Evolutionary conservation across 2,113 vertebrate species (phyloP).

Genomic region (Oostethus manadensis): DNA sequence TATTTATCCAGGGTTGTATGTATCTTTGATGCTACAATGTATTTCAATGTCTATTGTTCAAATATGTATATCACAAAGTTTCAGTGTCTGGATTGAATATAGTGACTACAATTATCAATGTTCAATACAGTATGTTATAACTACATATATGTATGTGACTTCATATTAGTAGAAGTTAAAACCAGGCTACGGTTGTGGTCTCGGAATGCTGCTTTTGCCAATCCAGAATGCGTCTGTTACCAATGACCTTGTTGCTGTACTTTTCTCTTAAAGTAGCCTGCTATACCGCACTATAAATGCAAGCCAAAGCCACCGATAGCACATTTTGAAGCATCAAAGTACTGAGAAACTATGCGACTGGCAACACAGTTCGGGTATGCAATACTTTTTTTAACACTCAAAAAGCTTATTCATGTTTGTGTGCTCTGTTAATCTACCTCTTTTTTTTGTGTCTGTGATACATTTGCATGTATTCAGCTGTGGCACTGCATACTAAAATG

Average conservation of each 20-base stretch:
- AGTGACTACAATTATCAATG: neutral
- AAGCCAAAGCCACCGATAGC: slow-evolving; percentile 63
- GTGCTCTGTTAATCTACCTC: slow-evolving; percentile 64
- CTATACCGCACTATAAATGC: slow-evolving; percentile 34
- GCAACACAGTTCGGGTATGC: slow-evolving; percentile 54
- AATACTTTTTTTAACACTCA: slow-evolving; percentile 38
- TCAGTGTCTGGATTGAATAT: slow-evolving; percentile 22
- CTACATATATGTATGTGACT: slow-evolving; percentile 7
- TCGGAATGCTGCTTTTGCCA: slow-evolving; percentile 42
- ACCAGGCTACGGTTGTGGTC: slow-evolving; percentile 17
- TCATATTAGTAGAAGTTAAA: slow-evolving; percentile 35
- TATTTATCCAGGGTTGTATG: slow-evolving; percentile 64
- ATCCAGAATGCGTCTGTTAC: slow-evolving; percentile 21
- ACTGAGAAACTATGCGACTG: slow-evolving; percentile 46
- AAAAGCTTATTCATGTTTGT: slow-evolving; percentile 30
- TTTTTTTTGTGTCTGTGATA: slow-evolving; percentile 28
- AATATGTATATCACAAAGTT: slow-evolving; percentile 38
- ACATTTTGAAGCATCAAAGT: slow-evolving; percentile 34
- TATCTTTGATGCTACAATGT: slow-evolving; percentile 32
- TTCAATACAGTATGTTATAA: neutral
- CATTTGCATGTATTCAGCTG: slow-evolving; percentile 51
- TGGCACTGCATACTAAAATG: slow-evolving; percentile 19
- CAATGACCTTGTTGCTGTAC: slow-evolving; percentile 32
- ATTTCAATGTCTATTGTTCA: slow-evolving; percentile 27
- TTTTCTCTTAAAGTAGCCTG: slow-evolving; percentile 32